A percentile compares a stretch with the other conserved stretches of the same genome.
Evolutionary conservation across 2,888 invertebrate species (phyloP).

Genomic region (Unio delphinus): DNA sequence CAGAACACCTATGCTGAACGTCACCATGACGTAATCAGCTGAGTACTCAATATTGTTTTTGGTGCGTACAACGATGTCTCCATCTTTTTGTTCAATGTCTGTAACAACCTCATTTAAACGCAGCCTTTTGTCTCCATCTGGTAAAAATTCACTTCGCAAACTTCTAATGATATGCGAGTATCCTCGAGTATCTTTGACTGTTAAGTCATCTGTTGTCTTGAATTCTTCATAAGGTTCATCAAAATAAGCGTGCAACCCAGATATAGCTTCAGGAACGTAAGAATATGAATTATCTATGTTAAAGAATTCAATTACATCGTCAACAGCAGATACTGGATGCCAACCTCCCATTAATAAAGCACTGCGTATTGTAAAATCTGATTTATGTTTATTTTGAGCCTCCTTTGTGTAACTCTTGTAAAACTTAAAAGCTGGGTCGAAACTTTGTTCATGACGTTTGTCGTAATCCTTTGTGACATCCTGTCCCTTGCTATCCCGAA

Average conservation of each 20-base stretch:
- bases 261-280: neutral
- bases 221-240: neutral
- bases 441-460: neutral
- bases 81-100: neutral
- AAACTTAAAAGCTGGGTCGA: neutral
- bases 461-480: neutral
- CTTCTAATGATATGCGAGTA: neutral
- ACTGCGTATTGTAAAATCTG: neutral
- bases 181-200: neutral
- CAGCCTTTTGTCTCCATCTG: neutral
- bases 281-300: constrained; percentile 1
- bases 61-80: neutral
- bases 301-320: constrained; percentile 6
- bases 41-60: neutral
- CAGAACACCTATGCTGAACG: constrained; percentile 2
- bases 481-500: neutral
- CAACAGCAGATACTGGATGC: neutral
- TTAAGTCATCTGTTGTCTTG: neutral
- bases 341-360: constrained; percentile 2
- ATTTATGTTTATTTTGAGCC: neutral
- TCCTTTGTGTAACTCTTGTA: neutral
- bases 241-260: neutral
- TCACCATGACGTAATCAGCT: constrained; percentile 1
- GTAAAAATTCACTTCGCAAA: neutral
- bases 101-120: constrained; percentile 1